phyloP scores from a whole-genome alignment of 1,140 invertebrate species.

The Aethina tumida region DNA sequence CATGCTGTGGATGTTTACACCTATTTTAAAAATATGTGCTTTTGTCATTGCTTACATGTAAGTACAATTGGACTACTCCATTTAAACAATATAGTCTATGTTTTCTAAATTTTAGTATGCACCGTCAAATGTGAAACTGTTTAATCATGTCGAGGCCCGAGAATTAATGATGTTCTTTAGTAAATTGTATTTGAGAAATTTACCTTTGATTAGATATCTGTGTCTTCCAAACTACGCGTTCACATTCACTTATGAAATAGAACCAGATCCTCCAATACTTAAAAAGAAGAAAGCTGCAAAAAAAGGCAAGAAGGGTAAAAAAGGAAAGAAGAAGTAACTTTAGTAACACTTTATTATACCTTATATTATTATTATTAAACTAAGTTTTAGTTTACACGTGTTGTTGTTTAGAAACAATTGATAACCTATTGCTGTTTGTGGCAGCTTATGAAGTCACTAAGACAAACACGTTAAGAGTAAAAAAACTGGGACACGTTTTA shows the following conservation, averaged over 20 bases:
- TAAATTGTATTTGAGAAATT: conserved; percentile 28
- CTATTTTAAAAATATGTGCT: conserved; percentile 29
- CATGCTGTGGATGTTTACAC: conserved; percentile 28
- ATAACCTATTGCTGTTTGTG: too few species aligned
- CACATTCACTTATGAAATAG: conserved; percentile 21
- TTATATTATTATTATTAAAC: too few species aligned
- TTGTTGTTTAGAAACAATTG: too few species aligned
- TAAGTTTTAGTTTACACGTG: too few species aligned
- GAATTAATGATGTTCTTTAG: conserved; percentile 28
- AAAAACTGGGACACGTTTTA: too few species aligned
- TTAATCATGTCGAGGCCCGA: conserved; percentile 23
- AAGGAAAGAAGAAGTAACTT: too few species aligned
- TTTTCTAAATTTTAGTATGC: conserved; percentile 25
- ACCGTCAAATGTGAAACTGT: conserved; percentile 25
- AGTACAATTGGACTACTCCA: conserved; percentile 4
- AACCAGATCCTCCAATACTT: conserved; percentile 13
- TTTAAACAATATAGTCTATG: conserved; percentile 10
- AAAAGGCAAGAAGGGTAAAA: conserved; percentile 12
- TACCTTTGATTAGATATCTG: conserved; percentile 29
- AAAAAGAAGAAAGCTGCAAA: conserved; percentile 9
- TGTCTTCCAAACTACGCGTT: conserved; percentile 30
- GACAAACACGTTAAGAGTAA: too few species aligned
- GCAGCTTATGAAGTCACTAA: too few species aligned
- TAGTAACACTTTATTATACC: too few species aligned
- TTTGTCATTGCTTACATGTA: conserved; percentile 27